Base-by-base conservation (phyloP, 2,888 invertebrate species). In the Sisyra terminalis region DNA sequence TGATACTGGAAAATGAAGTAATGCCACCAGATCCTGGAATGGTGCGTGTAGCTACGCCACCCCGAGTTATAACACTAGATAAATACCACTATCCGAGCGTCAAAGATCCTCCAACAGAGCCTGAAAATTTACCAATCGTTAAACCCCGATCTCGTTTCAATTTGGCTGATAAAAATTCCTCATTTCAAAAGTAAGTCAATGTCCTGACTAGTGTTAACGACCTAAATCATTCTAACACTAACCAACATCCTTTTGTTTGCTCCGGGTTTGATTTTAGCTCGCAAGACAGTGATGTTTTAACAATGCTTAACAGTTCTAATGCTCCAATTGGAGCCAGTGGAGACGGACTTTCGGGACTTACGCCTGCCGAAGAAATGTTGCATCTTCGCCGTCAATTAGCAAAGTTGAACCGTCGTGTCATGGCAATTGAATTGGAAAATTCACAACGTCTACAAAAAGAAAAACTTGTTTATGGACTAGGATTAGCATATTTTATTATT, bases 11-110 rank as follows among this genome's bases (percentile, higher is more conserved):
- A 57, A 86, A 87, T 67, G 78, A 85, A 10, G 75, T 85, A 48
- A 63, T 85, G 57, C 70, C 73, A 34, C 69, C 73, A 36, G 73
- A 75, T 46, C 74, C 78, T 29, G 73, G 76, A 13, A 75, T 79
- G 64, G 72, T 87, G 40, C 73, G 87, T 48, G 85, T 92, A 39
- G 75, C 84, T 64, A 92, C 92, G 14, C 93, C 93, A 3, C 93
- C 93, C 9, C 71, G 88, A 52, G 78, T 82, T 14, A 77, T 93
- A 42, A 92, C 89, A 9, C 67, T 93, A 43, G 84, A 86, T 52
- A 83, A 83, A 54, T 85, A 86, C 57, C 80, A 79, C 49, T 86
- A 85, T 55, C 85, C 86, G 30, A 72, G 80, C 17, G 63, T 65
- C 38, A 68, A 70, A 44, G 64, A 67, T 10, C 74, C 73, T 47